Base-by-base conservation (phyloP, 2,888 invertebrate genomes). In the Herminia tarsipennalis region DNA sequence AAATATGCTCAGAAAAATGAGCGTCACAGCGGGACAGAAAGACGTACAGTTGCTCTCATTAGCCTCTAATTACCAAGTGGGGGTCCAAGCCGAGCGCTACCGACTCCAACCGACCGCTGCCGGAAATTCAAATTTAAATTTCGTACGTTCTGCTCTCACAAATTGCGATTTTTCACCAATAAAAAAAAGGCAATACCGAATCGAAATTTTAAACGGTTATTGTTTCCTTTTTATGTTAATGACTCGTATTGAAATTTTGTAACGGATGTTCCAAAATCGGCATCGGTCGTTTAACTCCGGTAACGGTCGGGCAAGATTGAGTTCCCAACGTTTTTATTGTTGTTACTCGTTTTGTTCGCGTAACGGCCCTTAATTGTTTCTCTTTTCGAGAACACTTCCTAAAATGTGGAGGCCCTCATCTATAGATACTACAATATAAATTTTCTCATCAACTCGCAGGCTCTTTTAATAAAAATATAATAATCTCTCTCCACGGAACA, bases 161-260 rank as follows among this genome's bases (percentile, higher is more conserved):
- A 87, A 86, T 86, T 86, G 82, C 82, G 78, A 85, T 86, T 87
- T 87, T 83, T 64, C 74, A 79, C 76, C 82, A 85, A 86, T 87
- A 87, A 86, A 88, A 83, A n/a, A 86, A 83, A 68, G 73, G 78
- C 79, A 80, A 81, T 76, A 74, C 78, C 80, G 78, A 81, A 84
- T 79, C 83, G 80, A 85, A 76, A 86, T 87, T 88, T 88, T 86
- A 86, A 89, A 90, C 79, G 86, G 87, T 88, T 90, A 89, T 88
- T 88, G 88, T 91, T 88, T 84, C 83, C 82, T 85, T 88, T 90
- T 91, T 88, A 90, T 88, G 87, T 81, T 89, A 88, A 89, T 90
- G 86, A 71, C 77, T 81, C 76, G 82, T 82, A 86, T 87, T 86
- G 83, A 84, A 85, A 83, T 84, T 81, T 79, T 66, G 80, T 73